phyloP scores from a whole-genome alignment of 2,113 vertebrate species.

The Tylochromis polylepis region DNA sequence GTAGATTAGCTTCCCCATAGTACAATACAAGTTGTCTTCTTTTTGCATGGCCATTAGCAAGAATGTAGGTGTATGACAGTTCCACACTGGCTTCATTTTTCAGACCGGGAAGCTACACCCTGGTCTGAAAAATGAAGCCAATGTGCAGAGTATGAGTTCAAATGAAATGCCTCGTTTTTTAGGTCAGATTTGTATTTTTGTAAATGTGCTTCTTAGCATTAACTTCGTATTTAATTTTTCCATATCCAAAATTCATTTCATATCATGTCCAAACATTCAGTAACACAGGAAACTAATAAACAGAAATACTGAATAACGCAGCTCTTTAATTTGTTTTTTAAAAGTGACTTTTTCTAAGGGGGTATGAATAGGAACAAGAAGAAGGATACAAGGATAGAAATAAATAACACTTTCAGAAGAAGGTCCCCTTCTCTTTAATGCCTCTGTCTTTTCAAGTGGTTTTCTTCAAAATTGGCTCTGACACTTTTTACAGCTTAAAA shows the following conservation, averaged over 20 bases:
- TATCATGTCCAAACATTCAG: neutral
- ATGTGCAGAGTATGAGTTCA: neutral
- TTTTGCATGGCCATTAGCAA: neutral
- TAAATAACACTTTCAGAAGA: neutral
- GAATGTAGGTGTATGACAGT: neutral
- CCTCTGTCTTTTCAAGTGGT: neutral
- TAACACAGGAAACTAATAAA: neutral
- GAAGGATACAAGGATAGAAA: neutral
- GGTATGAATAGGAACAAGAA: neutral
- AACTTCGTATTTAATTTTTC: neutral
- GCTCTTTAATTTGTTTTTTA: neutral
- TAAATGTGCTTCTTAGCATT: neutral
- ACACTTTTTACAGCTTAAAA: constrained; percentile 10
- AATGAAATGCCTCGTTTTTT: neutral
- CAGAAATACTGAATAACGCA: neutral
- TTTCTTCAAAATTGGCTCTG: neutral
- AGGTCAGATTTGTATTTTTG: neutral
- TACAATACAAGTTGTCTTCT: neutral
- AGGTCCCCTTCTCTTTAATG: neutral
- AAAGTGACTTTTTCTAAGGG: neutral
- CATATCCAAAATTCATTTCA: neutral
- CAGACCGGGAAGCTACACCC: neutral
- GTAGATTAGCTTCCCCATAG: neutral
- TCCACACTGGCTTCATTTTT: neutral
- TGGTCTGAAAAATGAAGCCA: neutral